phyloP scores from a whole-genome alignment of 1,140 invertebrate genomes.

The Caerostris extrusa region DNA sequence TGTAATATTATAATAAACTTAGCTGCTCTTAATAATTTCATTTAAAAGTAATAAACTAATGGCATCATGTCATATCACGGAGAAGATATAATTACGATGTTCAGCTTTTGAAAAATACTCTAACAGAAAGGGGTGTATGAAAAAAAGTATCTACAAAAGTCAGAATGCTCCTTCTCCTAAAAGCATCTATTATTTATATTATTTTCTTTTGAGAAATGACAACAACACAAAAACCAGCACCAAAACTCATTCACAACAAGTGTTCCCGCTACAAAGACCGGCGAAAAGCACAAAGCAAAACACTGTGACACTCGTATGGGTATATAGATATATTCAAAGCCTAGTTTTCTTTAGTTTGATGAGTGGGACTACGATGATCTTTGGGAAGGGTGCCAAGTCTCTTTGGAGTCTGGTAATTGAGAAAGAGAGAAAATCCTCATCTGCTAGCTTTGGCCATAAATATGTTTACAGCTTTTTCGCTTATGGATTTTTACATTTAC shows the following conservation, averaged over 20 bases:
- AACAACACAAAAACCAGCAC: conserved; percentile 9
- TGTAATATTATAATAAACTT: no score
- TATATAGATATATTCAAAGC: conserved; percentile 25
- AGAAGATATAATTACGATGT: not conserved
- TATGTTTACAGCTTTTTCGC: conserved; percentile 71
- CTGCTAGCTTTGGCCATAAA: conserved; percentile 34
- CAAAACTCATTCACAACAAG: conserved; percentile 28
- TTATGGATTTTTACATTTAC: conserved; percentile 62
- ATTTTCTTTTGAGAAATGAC: not conserved
- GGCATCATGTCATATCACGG: no score
- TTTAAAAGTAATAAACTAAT: no score
- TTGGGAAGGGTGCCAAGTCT: conserved; percentile 65
- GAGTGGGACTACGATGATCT: not conserved
- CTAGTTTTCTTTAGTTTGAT: conserved; percentile 20
- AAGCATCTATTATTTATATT: conserved; percentile 21
- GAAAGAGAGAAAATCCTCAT: conserved; percentile 40
- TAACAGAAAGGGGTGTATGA: not conserved
- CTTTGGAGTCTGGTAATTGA: conserved; percentile 66
- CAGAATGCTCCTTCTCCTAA: conserved; percentile 14
- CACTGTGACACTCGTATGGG: not conserved
- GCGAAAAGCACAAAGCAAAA: not conserved
- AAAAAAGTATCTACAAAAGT: not conserved
- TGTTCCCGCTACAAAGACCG: not conserved
- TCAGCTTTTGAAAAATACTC: not conserved
- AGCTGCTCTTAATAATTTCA: no score